Percentiles rank a stretch among this genome's conserved stretches.
These are phyloP conservation scores for Apodemia duryi DNA, from an alignment of 2,888 invertebrate species.

Conservation along the genomic window DNA sequence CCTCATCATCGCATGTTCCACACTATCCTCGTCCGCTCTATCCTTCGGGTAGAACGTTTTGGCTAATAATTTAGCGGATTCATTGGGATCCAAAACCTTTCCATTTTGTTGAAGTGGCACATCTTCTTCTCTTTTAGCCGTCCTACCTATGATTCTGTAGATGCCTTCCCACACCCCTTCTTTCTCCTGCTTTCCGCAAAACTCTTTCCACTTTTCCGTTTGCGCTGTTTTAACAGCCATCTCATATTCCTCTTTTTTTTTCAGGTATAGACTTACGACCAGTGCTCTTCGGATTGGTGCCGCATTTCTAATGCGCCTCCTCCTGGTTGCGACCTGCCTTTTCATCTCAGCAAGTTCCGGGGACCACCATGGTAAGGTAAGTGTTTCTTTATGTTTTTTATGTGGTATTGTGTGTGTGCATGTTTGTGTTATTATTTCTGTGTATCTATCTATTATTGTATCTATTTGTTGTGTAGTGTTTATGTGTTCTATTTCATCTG, in stretches of 20 bases:
- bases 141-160: no score
- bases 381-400: slow-evolving; percentile 2
- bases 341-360: slow-evolving; percentile 16
- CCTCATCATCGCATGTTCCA: neutral
- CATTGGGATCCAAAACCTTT: slow-evolving; percentile 4
- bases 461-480: slow-evolving; percentile 14
- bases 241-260: slow-evolving; percentile 10
- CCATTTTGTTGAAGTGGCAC: slow-evolving; percentile 18
- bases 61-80: slow-evolving; percentile 21
- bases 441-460: neutral
- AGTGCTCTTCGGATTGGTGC: slow-evolving; percentile 1
- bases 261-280: slow-evolving; percentile 1
- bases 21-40: neutral
- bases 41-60: slow-evolving; percentile 25
- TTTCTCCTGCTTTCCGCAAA: no score
- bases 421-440: neutral
- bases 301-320: slow-evolving; percentile 18
- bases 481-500: slow-evolving; percentile 13
- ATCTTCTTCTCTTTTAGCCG: slow-evolving; percentile 15
- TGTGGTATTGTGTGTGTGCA: neutral
- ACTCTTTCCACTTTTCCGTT: neutral
- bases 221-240: neutral
- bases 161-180: slow-evolving; percentile 5
- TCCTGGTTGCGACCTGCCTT: slow-evolving; percentile 6
- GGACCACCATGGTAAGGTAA: slow-evolving; percentile 18